phyloP scores from a whole-genome alignment of 2,113 vertebrate species.

The Dicentrarchus labrax region DNA sequence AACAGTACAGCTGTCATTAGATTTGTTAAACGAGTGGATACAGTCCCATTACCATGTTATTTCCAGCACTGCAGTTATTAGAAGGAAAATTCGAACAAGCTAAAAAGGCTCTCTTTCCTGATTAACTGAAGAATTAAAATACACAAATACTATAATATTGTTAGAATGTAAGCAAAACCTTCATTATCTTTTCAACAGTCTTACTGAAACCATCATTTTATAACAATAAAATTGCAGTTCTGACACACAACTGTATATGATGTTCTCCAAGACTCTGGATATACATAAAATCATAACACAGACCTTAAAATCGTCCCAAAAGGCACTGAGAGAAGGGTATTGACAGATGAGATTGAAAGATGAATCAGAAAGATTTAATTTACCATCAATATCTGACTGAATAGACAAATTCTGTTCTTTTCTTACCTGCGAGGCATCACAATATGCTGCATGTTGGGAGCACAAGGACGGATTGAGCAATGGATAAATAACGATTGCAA shows the following conservation, averaged over 20 bases:
- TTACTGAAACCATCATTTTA: neutral
- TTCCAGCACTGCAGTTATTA: slow-evolving; percentile 6
- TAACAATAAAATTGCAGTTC: neutral
- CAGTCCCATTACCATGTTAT: slow-evolving; percentile 9
- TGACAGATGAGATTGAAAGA: neutral
- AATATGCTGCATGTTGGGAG: neutral
- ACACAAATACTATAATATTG: neutral
- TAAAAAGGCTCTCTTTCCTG: neutral
- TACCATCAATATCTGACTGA: slow-evolving; percentile 1
- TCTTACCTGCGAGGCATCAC: neutral
- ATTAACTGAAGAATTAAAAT: slow-evolving; percentile 7
- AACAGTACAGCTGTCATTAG: slow-evolving; percentile 25
- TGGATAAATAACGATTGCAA: neutral
- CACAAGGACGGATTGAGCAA: neutral
- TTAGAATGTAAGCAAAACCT: neutral
- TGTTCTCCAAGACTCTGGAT: neutral
- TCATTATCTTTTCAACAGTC: neutral
- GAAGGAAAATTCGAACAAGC: neutral
- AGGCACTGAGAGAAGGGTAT: neutral
- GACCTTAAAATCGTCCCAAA: neutral
- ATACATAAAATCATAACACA: neutral
- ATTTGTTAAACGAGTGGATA: slow-evolving; percentile 21
- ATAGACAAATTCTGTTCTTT: neutral
- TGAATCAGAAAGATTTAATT: neutral
- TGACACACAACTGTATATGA: neutral